These are phyloP conservation scores for Colinus virginianus DNA, from an alignment of 2,113 vertebrate genomes.

Conservation along the genomic window DNA sequence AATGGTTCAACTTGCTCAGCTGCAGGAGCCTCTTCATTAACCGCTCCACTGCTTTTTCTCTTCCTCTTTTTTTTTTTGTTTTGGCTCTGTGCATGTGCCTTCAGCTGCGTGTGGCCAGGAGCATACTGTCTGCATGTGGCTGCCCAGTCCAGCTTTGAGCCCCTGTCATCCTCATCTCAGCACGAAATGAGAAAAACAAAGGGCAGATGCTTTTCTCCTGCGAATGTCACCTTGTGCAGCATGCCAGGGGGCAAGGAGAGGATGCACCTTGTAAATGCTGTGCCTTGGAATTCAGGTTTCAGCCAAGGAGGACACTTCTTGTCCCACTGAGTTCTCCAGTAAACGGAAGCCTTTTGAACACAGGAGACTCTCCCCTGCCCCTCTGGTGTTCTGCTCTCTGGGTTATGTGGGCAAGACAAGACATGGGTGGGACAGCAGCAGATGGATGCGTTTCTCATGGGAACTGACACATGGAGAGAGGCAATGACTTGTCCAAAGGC, in stretches of 20 bases:
- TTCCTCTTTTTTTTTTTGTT: background rate
- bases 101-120: background rate
- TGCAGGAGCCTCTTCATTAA: constrained; percentile 19
- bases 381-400: background rate
- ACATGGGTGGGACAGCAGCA: background rate
- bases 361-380: background rate
- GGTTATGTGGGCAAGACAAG: background rate
- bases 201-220: background rate
- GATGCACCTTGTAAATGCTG: background rate
- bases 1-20: background rate
- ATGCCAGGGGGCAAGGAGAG: background rate
- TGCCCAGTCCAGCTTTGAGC: background rate
- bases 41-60: background rate
- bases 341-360: background rate
- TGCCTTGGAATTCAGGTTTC: background rate
- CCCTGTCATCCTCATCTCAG: background rate
- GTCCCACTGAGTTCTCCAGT: background rate
- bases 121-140: background rate
- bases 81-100: background rate
- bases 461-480: rapidly evolving
- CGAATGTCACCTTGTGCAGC: rapidly evolving
- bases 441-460: background rate
- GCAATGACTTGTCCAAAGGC: rapidly evolving
- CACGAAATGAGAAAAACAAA: background rate
- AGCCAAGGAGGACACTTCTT: background rate